A percentile compares a stretch with the other conserved stretches of the same genome.
phyloP scores from a whole-genome alignment of 2,113 vertebrate genomes.

The Hippolais icterina region DNA sequence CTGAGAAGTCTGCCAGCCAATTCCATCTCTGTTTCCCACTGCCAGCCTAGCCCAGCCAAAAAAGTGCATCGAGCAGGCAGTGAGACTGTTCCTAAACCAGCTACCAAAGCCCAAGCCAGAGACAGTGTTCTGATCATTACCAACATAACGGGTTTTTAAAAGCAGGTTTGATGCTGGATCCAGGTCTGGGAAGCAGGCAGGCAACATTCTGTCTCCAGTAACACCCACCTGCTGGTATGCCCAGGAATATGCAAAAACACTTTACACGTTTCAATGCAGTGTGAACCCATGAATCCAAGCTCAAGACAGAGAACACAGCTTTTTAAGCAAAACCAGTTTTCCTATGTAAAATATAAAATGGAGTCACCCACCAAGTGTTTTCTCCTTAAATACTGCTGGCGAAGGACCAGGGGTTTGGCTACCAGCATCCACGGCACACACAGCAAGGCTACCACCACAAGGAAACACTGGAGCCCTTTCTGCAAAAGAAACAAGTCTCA shows the following conservation, averaged over 20 bases:
- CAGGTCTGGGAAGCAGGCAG: slow-evolving; percentile 16
- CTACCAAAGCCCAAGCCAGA: neutral
- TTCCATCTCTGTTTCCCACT: neutral
- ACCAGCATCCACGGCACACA: slow-evolving; percentile 95
- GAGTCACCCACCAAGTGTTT: slow-evolving; percentile 86
- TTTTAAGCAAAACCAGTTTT: neutral
- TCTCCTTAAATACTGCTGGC: slow-evolving; percentile 85
- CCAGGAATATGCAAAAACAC: neutral
- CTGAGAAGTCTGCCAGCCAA: neutral
- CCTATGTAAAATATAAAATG: neutral
- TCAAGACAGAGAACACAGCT: neutral
- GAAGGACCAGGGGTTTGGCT: slow-evolving; percentile 89
- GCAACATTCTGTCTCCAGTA: neutral
- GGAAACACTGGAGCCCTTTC: slow-evolving; percentile 86
- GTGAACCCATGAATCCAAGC: neutral
- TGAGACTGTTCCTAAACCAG: neutral
- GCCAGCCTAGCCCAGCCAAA: neutral
- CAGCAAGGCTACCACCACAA: slow-evolving; percentile 87
- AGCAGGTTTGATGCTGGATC: slow-evolving; percentile 29
- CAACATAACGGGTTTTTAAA: neutral
- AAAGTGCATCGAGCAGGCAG: neutral
- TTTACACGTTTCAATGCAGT: neutral
- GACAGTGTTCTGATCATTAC: neutral
- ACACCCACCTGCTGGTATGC: neutral
- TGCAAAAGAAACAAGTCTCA: slow-evolving; percentile 62